Conservation (phyloP, 2,888 invertebrate genomes). For the Dorcus hopei region DNA sequence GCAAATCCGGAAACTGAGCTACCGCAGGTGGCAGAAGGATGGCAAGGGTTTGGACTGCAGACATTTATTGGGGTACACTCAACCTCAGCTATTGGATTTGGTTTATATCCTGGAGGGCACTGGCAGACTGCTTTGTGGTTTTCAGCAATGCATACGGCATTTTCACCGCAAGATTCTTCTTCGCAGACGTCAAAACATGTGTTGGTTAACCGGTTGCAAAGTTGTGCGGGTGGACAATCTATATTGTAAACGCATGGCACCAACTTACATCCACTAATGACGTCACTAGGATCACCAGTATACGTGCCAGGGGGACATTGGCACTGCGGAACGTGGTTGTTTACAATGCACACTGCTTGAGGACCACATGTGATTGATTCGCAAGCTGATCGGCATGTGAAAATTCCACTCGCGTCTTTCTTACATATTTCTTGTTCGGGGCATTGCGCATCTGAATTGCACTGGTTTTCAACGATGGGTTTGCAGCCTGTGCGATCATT, state of each 20-base stretch:
- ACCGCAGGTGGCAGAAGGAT: constrained; percentile 75
- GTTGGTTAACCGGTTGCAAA: constrained; percentile 80
- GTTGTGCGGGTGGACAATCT: constrained; percentile 74
- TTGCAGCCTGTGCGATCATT: constrained; percentile 86
- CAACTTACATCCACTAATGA: constrained; percentile 68
- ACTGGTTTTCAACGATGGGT: constrained; percentile 68
- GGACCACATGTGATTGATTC: constrained; percentile 77
- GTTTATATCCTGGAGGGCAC: constrained; percentile 79
- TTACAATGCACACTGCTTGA: constrained; percentile 81
- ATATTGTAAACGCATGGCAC: constrained; percentile 85
- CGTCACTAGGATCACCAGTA: constrained; percentile 81
- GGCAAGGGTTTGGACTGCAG: constrained; percentile 78
- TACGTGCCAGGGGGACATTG: constrained; percentile 86
- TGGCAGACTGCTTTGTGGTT: constrained; percentile 79
- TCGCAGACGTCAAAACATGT: constrained; percentile 79
- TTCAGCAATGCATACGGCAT: constrained; percentile 85
- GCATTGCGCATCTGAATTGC: constrained; percentile 77
- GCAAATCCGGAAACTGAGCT: constrained; percentile 62
- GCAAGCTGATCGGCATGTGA: constrained; percentile 76
- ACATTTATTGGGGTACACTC: constrained; percentile 70
- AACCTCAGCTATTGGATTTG: constrained; percentile 81
- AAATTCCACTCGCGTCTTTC: constrained; percentile 56
- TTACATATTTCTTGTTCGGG: constrained; percentile 78
- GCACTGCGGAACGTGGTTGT: constrained; percentile 86
- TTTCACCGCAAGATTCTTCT: constrained; percentile 78